Conservation (phyloP, 2,113 vertebrate species). For the Nycticebus coucang region DNA sequence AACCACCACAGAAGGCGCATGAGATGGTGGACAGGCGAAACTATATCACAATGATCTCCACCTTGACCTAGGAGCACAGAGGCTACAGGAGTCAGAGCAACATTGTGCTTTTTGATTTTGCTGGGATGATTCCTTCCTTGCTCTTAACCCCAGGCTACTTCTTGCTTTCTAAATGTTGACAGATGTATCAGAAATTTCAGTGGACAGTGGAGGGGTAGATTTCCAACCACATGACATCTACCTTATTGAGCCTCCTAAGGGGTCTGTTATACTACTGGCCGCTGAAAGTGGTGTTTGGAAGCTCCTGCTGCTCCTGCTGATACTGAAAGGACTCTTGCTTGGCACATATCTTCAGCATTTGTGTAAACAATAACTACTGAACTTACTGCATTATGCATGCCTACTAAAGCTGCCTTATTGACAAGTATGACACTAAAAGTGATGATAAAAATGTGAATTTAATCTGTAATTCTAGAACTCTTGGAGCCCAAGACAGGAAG, state of each 20-base stretch:
- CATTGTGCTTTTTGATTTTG: background rate
- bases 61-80: background rate
- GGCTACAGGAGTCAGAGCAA: background rate
- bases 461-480: too few species aligned
- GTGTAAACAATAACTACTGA: constrained; percentile 85
- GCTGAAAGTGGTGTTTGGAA: background rate
- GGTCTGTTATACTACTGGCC: rapidly evolving
- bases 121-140: background rate
- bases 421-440: constrained; percentile 82
- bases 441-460: constrained; percentile 75
- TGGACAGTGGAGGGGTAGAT: background rate
- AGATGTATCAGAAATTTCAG: background rate
- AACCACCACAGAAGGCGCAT: background rate
- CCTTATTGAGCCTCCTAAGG: background rate
- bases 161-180: background rate
- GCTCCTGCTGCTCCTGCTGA: background rate
- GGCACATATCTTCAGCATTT: constrained; percentile 79
- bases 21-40: background rate
- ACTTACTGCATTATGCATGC: constrained; percentile 87
- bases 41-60: background rate
- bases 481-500: too few species aligned
- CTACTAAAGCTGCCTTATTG: constrained; percentile 85
- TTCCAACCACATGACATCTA: background rate
- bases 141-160: background rate
- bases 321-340: constrained; percentile 76